Evolutionary conservation across 1,140 invertebrate species (phyloP).

Genomic region (Varroa destructor): DNA sequence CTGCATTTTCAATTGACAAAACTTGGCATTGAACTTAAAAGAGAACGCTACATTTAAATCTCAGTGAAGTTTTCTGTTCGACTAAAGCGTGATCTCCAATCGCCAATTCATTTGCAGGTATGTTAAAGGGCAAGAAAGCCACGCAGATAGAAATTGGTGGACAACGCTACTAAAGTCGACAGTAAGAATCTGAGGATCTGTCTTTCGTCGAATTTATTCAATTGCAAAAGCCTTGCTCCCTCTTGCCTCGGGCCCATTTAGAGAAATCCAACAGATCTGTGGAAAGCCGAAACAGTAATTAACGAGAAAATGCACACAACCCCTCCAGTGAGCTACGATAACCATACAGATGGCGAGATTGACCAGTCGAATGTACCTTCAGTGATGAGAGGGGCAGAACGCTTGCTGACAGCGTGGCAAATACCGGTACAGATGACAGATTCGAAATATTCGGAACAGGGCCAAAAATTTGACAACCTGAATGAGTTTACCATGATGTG

Average conservation of each 20-base stretch:
- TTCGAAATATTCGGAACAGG: not conserved
- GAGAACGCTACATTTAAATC: too few species aligned
- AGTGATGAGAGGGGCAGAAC: not conserved
- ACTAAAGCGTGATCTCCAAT: too few species aligned
- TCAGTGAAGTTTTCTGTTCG: too few species aligned
- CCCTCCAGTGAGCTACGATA: slow-evolving; percentile 8
- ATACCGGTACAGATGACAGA: slow-evolving; percentile 7
- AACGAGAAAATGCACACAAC: slow-evolving; percentile 16
- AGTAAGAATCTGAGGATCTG: too few species aligned
- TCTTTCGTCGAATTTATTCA: too few species aligned
- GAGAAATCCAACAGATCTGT: not conserved
- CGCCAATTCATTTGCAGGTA: too few species aligned
- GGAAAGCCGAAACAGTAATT: slow-evolving; percentile 6
- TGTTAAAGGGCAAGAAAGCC: too few species aligned
- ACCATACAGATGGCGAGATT: slow-evolving; percentile 2
- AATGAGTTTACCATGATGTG: not conserved
- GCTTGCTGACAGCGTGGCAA: not conserved
- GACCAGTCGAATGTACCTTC: slow-evolving; percentile 2
- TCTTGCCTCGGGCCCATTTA: not conserved
- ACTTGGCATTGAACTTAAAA: too few species aligned
- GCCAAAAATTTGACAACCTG: slow-evolving; percentile 1
- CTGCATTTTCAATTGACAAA: too few species aligned
- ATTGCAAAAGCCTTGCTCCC: too few species aligned
- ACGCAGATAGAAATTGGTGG: too few species aligned
- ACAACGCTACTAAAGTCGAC: too few species aligned